Base-by-base conservation (phyloP, 2,797 vertebrate species). In the Hippocampus kuda region DNA sequence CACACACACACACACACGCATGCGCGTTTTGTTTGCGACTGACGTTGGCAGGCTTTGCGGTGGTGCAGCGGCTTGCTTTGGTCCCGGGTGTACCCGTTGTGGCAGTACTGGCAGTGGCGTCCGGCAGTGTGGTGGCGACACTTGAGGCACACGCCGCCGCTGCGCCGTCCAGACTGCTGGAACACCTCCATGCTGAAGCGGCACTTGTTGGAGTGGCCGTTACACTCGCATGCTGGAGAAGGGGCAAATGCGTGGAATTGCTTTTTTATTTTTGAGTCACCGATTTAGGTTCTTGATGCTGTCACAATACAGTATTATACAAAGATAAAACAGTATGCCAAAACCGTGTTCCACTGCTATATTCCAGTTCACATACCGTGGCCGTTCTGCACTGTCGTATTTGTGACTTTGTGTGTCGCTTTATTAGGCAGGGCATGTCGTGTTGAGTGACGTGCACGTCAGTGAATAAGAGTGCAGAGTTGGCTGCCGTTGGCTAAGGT, bases 61-160 rank as follows among this genome's bases (percentile, higher is more conserved):
- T 95, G 92, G 75, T 78, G 87, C 69, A 92, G 72, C 0, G 91
- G 75, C 80, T 93, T 93, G 86, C 77, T 80, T 65, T 92, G 85
- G 82, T 96, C 91, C 1, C 94, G 92, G 64, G 90, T 91, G 89
- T 91, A 94, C 64, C 94, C 94, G 0, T 87, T 93, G 84, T 92
- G 92, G 84, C 94, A 96, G 84, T 94, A 93, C 84, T 97, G 94
- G 80, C 95, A 97, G 85, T 94, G 94, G 60, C 92, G 92, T 12
- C 95, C 94, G 0, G 92, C 91, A 0, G 91, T 95, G 86, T 95
- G 92, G 84, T 95, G 95, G 5, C 93, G 93, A 75, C 95, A 95
- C 76, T 93, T 93, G 83, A 93, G 89, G 68, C 95, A 96, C 38
- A 97, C 88, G 0, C 95, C 95, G 26, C 95, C 95, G 0, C 94